These are phyloP conservation scores for Papilio elwesi DNA, from an alignment of 2,888 invertebrate species.

Conservation along the genomic window DNA sequence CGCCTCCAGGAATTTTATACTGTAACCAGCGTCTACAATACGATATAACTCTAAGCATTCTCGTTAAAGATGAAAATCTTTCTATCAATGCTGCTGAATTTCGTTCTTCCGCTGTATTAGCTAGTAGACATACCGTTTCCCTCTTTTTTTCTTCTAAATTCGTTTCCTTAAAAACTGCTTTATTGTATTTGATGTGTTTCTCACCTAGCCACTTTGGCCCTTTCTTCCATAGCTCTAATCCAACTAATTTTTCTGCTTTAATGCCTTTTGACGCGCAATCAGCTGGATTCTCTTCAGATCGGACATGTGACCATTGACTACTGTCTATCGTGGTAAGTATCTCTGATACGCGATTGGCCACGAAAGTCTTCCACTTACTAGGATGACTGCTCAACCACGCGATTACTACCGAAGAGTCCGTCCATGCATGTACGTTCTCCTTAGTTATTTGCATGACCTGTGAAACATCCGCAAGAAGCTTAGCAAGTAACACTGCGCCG, in stretches of 20 bases:
- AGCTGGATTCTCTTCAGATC: constrained; percentile 45
- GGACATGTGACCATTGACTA: constrained; percentile 46
- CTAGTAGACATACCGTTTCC: not conserved
- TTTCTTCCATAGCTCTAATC: constrained; percentile 22
- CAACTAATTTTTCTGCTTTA: constrained; percentile 14
- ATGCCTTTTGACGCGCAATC: constrained; percentile 48
- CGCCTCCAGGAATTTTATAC: not conserved
- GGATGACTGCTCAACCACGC: constrained; percentile 44
- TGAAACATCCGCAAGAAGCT: constrained; percentile 39
- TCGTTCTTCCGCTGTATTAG: not conserved
- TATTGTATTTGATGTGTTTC: constrained; percentile 18
- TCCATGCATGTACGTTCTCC: constrained; percentile 41
- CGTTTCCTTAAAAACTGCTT: constrained; percentile 7
- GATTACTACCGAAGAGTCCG: constrained; percentile 44
- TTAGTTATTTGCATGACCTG: constrained; percentile 27
- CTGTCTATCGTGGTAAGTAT: constrained; percentile 43
- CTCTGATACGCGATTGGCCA: constrained; percentile 47
- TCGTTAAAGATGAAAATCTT: not conserved
- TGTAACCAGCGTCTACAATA: not conserved
- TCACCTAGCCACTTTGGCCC: constrained; percentile 8
- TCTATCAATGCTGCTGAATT: not conserved
- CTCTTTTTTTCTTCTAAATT: constrained; percentile 5
- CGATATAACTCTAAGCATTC: not conserved
- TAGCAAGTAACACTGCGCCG: constrained; percentile 42
- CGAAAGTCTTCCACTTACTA: constrained; percentile 46